Evolutionary conservation across 2,113 vertebrate genomes (phyloP).

Genomic region (Fregetta grallaria): DNA sequence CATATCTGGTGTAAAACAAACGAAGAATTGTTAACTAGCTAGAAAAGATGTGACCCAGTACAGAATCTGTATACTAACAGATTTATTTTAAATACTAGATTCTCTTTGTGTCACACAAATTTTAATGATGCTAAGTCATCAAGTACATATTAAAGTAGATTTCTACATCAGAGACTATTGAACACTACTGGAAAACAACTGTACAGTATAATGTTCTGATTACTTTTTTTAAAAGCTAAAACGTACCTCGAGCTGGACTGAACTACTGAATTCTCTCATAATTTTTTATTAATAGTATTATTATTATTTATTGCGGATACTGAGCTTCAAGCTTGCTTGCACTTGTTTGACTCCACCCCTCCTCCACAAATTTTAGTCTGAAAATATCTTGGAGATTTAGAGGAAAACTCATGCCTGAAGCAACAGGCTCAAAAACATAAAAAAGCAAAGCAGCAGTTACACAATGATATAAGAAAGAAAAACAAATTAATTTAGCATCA

Average conservation of each 20-base stretch:
- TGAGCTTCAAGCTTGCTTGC: neutral
- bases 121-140: neutral
- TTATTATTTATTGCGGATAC: neutral
- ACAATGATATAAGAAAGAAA: neutral
- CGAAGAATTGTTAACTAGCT: neutral
- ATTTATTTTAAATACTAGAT: neutral
- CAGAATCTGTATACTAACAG: neutral
- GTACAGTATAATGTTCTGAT: neutral
- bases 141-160: neutral
- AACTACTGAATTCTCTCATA: neutral
- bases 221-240: neutral
- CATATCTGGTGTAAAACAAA: neutral
- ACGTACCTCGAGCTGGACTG: neutral
- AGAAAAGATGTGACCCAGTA: neutral
- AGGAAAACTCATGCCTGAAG: neutral
- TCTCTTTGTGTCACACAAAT: neutral
- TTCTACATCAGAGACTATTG: neutral
- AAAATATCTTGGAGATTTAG: neutral
- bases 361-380: neutral
- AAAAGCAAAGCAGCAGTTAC: neutral
- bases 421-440: neutral
- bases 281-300: neutral
- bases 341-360: neutral
- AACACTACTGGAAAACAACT: neutral
- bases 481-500: neutral